phyloP scores from a whole-genome alignment of 2,797 vertebrate species.

The Microctenopoma steveboyesi region DNA sequence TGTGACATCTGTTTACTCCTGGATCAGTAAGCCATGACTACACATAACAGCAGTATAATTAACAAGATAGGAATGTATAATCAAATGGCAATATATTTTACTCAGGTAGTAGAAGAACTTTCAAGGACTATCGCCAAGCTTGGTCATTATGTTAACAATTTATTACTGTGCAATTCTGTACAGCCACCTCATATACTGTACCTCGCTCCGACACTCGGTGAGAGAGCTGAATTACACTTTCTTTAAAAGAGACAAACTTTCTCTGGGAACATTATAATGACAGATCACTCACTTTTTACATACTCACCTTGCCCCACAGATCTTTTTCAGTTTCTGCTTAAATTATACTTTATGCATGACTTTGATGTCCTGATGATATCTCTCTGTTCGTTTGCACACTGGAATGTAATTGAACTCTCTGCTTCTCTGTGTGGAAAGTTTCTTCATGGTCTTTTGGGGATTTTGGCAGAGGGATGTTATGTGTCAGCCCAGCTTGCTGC shows the following conservation, averaged over 20 bases:
- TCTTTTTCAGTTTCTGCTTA: conserved; percentile 55
- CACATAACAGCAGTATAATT: conserved; percentile 30
- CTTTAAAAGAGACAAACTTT: conserved; percentile 38
- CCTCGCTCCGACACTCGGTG: conserved; percentile 39
- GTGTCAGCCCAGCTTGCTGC: background rate
- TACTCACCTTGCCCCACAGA: conserved; percentile 47
- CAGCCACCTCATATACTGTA: conserved; percentile 4
- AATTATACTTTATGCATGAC: conserved; percentile 54
- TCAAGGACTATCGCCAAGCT: conserved; percentile 36
- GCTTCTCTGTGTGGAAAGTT: background rate
- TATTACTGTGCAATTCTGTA: conserved; percentile 18
- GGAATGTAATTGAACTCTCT: conserved; percentile 36
- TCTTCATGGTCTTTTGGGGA: background rate
- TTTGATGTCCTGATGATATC: conserved; percentile 58
- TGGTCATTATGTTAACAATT: conserved; percentile 26
- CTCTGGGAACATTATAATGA: conserved; percentile 56
- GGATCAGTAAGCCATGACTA: conserved; percentile 27
- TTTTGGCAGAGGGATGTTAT: background rate
- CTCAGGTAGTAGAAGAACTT: conserved; percentile 18
- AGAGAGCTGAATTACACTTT: conserved; percentile 54
- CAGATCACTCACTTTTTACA: conserved; percentile 51
- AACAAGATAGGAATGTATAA: conserved; percentile 7
- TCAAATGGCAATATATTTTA: conserved; percentile 18
- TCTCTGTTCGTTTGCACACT: conserved; percentile 43
- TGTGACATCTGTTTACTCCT: conserved; percentile 51